Conservation (phyloP, 2,797 vertebrate genomes). For the Corythornis leucogaster region DNA sequence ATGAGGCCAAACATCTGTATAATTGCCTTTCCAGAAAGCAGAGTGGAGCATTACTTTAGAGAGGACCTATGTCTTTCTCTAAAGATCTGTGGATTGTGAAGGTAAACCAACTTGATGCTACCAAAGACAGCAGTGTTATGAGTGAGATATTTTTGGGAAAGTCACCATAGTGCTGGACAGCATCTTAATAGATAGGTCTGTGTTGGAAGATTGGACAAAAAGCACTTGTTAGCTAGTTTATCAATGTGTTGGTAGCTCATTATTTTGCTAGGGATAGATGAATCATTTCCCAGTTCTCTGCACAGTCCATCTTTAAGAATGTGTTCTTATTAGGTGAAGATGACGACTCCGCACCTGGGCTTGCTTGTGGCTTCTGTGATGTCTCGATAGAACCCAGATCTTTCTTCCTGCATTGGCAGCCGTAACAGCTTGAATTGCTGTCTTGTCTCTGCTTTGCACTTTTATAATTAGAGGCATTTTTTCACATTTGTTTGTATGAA, state of each 20-base stretch:
- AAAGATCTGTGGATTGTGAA: background rate
- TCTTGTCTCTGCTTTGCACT: background rate
- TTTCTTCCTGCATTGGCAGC: background rate
- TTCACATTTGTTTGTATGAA: background rate
- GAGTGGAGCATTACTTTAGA: background rate
- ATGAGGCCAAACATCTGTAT: background rate
- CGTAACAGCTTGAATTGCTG: background rate
- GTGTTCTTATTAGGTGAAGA: background rate
- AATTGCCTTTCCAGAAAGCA: background rate
- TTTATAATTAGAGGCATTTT: background rate
- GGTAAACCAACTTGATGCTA: background rate
- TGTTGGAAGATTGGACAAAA: background rate
- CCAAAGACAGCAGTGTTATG: background rate
- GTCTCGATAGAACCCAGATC: background rate
- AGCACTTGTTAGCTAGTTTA: background rate
- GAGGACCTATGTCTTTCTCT: background rate
- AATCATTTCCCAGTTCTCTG: background rate
- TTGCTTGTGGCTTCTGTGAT: background rate
- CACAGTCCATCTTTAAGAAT: background rate
- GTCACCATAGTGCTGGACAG: background rate
- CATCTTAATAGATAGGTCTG: background rate
- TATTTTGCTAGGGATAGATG: background rate
- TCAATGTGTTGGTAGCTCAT: background rate
- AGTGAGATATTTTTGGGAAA: background rate
- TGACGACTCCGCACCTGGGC: background rate